A percentile compares a stretch with the other conserved stretches of the same genome.
phyloP scores from a whole-genome alignment of 2,113 vertebrate species.

The Toxostoma redivivum region DNA sequence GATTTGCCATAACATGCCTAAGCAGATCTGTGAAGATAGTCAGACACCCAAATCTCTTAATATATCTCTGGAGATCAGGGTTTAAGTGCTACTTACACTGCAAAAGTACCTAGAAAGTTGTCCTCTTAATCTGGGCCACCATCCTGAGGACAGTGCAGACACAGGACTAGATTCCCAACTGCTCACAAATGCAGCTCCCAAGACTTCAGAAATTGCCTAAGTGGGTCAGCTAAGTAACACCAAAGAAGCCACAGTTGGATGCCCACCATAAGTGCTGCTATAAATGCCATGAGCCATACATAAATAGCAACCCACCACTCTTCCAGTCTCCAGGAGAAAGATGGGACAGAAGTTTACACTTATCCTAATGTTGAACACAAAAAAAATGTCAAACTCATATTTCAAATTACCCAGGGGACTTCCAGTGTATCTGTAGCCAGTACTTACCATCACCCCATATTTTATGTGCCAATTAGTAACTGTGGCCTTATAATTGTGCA shows the following conservation, averaged over 20 bases:
- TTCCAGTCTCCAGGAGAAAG: neutral
- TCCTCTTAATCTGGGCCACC: slow-evolving; percentile 16
- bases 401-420: neutral
- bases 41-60: slow-evolving; percentile 24
- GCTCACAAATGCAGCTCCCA: neutral
- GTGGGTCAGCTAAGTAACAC: neutral
- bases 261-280: neutral
- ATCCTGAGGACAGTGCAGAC: neutral
- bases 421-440: neutral
- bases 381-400: neutral
- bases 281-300: neutral
- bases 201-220: neutral
- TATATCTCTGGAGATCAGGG: neutral
- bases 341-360: neutral
- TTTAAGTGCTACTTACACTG: slow-evolving; percentile 33
- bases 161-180: neutral
- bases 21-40: neutral
- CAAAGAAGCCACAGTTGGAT: neutral
- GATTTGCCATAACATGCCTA: slow-evolving; percentile 26
- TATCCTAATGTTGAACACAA: neutral
- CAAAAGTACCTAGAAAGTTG: slow-evolving; percentile 41
- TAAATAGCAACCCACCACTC: neutral
- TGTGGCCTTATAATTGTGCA: neutral
- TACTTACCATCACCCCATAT: slow-evolving; percentile 24
- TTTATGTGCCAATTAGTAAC: neutral